Evolutionary conservation across 2,113 vertebrate genomes (phyloP), one percentile per base, ranked within the genome.

Genomic region (Epinephelus cyanopodus): DNA sequence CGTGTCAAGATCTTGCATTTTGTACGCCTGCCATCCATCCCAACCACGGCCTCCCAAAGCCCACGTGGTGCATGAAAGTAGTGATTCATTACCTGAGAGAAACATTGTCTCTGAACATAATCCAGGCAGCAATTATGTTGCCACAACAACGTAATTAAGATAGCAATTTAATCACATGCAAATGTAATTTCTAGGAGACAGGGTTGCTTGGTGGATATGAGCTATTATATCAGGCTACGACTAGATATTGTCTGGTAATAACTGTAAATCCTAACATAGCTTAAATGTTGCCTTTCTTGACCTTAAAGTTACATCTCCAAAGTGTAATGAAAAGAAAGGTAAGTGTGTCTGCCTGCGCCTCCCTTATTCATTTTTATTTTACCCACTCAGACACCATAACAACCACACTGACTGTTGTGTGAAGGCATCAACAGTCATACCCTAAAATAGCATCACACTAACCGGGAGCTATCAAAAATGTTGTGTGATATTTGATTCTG

Each of bases 401-500:
- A 78, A 69, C 56, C 54, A 33, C 9, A 11, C 48, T 25, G 76
- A 48, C 48, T 74, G 56, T 33, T 65, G 72, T 69, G 48, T 18
- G 54, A 82, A 77, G 74, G 33, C 42, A 72, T 82, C 53, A 69
- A 71, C 50, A 67, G 50, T 27, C 27, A 53, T 1, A 48, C 18
- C 19, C 61, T 25, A 68, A 71, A 83, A 71, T 71, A 82, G 37
- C 29, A 63, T 52, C 50, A 18, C 0, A 17, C 17, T 57, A 66
- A 57, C 56, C 61, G 1, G 0, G 27, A 60, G 5, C 25, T 63
- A 73, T 12, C 42, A 68, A 52, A 80, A 17, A 58, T 66, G 57
- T 29, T 63, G 47, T 21, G 54, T 70, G 45, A 81, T 68, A 64
- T 62, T 42, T 57, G 23, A 75, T 50, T 82, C 45, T 50, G 52